Conservation (phyloP, 2,888 invertebrate species). For the Eupithecia vulgata region DNA sequence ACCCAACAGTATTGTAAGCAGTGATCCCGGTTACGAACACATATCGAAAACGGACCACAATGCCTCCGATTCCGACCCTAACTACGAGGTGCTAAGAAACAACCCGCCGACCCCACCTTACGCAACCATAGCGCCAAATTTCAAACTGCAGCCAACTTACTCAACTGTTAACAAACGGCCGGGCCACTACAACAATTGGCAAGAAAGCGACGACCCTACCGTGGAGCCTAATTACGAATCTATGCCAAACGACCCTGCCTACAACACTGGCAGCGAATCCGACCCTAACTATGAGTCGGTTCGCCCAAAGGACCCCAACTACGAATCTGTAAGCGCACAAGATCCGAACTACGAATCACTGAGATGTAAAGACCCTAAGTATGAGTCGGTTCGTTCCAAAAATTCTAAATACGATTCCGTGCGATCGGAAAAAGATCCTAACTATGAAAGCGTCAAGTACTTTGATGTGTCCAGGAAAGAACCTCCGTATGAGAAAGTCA, state of each 20-base stretch:
- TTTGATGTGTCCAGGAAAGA: conserved; percentile 84
- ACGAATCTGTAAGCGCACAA: conserved; percentile 78
- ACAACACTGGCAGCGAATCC: conserved; percentile 89
- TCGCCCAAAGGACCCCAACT: conserved; percentile 86
- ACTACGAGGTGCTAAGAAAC: conserved; percentile 90
- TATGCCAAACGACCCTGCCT: conserved; percentile 86
- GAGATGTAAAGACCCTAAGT: conserved; percentile 85
- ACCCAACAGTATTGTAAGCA: conserved; percentile 84
- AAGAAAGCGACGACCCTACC: conserved; percentile 80
- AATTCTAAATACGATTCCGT: conserved; percentile 91
- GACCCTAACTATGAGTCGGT: conserved; percentile 89
- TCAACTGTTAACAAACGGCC: conserved; percentile 84
- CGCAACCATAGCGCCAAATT: conserved; percentile 76
- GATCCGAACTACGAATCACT: conserved; percentile 89
- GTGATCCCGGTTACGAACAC: conserved; percentile 90
- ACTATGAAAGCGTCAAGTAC: conserved; percentile 92
- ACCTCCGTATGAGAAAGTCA: conserved; percentile 87
- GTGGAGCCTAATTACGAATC: conserved; percentile 91
- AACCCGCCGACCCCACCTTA: conserved; percentile 80
- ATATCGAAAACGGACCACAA: conserved; percentile 79
- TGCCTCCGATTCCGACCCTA: conserved; percentile 88
- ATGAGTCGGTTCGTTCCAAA: conserved; percentile 78
- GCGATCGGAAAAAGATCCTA: conserved; percentile 86
- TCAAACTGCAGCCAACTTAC: conserved; percentile 78
- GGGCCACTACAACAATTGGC: conserved; percentile 81